Evolutionary conservation across 2,888 invertebrate species (phyloP), one percentile per base, ranked within the genome.

Genomic region (Malacosoma neustria): DNA sequence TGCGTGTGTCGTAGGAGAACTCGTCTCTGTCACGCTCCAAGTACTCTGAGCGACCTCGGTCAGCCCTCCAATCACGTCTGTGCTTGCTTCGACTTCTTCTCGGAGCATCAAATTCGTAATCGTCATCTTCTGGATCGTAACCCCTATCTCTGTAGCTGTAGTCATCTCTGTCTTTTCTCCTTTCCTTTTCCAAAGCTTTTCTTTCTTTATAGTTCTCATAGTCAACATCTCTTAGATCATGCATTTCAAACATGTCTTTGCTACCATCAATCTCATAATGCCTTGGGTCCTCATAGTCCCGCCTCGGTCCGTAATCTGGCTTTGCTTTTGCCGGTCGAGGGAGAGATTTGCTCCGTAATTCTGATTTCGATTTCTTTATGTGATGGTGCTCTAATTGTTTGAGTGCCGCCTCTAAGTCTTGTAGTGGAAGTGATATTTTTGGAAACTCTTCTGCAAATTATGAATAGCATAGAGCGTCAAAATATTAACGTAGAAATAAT

Each of bases 181-280:
- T 60, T 33, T 65, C 63, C 35, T 60, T 69, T 42, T 76, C 74
- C 37, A 75, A 49, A 32, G 79, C 60, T 43, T 66, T 82, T 54
- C 51, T 79, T 57, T 89, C 89, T 29, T 81, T 80, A 42, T 87
- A 89, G 29, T 82, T 84, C 37, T 82, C 81, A 38, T 71, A 80
- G 33, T 85, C 84, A 0, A 84, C 81, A 4, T 81, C 81, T 29
- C 71, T 66, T 0, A 85, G 57, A 38, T 85, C 82, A 13, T 80
- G 82, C 80, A 82, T 81, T 45, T 81, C 79, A 14, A 62, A 67
- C 39, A 68, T 61, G 30, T 88, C 87, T n/a, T 66, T 72, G 14
- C 72, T 58, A 1, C 76, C 75, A 1, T 81, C 66, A 29, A 63
- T 35, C 38, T 81, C 63, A 43, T 66, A 64, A 39, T 66, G 51